Percentiles rank a stretch among this genome's conserved stretches.
Evolutionary conservation across 2,113 vertebrate species (phyloP).

Genomic region (Phocoena sinus): DNA sequence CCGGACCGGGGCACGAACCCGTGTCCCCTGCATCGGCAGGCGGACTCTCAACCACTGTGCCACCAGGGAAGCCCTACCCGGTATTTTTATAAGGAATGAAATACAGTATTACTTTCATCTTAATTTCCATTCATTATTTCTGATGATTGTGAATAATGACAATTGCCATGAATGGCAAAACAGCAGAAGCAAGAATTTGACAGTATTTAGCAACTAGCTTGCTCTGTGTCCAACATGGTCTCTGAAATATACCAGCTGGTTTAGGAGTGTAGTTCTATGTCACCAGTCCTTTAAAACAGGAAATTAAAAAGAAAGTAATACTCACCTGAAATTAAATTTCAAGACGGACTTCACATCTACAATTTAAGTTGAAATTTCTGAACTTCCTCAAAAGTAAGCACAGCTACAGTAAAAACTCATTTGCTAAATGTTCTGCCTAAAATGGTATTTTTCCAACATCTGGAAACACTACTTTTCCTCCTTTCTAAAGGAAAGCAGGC

Average conservation of each 20-base stretch:
- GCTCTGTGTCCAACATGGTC: not conserved
- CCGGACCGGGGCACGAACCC: too few relatives aligned
- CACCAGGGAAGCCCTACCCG: too few relatives aligned
- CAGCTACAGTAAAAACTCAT: not conserved
- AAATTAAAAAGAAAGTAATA: constrained; percentile 10
- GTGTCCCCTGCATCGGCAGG: too few relatives aligned
- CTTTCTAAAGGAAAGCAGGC: not conserved
- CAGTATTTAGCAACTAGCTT: not conserved
- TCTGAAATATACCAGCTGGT: not conserved
- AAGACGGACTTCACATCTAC: not conserved
- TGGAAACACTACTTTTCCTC: not conserved
- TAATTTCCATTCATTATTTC: not conserved
- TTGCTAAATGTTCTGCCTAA: constrained; percentile 12
- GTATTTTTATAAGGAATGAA: not conserved
- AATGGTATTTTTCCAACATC: not conserved
- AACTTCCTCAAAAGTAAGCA: constrained; percentile 12
- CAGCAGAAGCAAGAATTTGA: not conserved
- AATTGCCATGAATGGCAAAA: not conserved
- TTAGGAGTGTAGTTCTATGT: not conserved
- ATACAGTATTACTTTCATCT: not conserved
- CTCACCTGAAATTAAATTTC: constrained; percentile 16
- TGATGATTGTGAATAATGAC: not conserved
- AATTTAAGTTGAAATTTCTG: not conserved
- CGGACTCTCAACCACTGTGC: too few relatives aligned
- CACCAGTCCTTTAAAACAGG: not conserved